A percentile compares a stretch with the other conserved stretches of the same genome.
phyloP scores from a whole-genome alignment of 1,140 invertebrate species.

The Ooceraea biroi region DNA sequence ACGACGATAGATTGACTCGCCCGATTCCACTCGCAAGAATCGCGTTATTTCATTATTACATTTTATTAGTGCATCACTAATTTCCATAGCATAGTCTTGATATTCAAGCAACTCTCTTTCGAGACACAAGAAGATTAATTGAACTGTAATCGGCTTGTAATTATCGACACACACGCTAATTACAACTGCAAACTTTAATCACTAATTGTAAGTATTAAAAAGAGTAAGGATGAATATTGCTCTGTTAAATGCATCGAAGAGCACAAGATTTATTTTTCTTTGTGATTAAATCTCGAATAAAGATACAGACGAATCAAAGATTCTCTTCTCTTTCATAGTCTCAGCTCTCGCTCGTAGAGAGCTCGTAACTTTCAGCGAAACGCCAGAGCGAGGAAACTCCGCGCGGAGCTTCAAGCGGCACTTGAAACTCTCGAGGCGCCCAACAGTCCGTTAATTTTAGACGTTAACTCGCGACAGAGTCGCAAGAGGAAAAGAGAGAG shows the following conservation, averaged over 20 bases:
- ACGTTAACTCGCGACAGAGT: not conserved
- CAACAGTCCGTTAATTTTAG: slow-evolving; percentile 18
- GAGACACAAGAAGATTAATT: too few species aligned
- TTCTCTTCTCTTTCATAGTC: too few species aligned
- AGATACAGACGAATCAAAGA: not conserved
- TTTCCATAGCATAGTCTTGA: not conserved
- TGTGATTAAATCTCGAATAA: not conserved
- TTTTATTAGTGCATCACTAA: not conserved
- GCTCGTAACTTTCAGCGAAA: too few species aligned
- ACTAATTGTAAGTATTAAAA: too few species aligned
- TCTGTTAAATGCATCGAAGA: too few species aligned
- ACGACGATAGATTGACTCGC: not conserved
- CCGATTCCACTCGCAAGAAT: not conserved
- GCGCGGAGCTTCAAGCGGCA: not conserved
- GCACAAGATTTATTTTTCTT: too few species aligned
- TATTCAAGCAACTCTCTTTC: too few species aligned
- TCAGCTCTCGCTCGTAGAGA: too few species aligned
- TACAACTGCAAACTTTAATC: too few species aligned
- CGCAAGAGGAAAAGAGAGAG: not conserved
- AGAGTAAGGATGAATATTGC: too few species aligned
- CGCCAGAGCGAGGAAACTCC: not conserved
- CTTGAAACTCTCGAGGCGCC: not conserved
- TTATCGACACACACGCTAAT: too few species aligned
- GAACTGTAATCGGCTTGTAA: too few species aligned
- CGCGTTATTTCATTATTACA: not conserved